phyloP scores from a whole-genome alignment of 2,797 vertebrate species.

The Muscicapa comitata region DNA sequence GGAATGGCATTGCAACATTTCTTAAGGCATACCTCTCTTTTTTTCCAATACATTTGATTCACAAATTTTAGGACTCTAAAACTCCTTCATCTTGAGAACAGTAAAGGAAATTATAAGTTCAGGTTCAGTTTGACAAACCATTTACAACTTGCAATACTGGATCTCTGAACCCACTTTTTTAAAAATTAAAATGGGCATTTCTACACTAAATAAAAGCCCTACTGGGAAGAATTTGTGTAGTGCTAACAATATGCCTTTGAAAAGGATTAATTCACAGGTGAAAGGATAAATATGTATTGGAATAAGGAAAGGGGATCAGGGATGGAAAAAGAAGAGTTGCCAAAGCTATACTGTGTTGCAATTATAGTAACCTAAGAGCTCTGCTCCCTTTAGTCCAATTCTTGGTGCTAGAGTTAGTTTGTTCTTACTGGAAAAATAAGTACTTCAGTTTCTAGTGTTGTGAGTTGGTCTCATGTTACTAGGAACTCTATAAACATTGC shows the following conservation, averaged over 20 bases:
- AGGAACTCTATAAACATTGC: neutral
- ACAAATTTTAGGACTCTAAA: conserved; percentile 33
- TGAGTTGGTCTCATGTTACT: neutral
- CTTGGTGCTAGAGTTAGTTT: neutral
- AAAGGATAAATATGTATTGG: neutral
- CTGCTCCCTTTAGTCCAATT: neutral
- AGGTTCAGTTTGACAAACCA: neutral
- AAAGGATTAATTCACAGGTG: neutral
- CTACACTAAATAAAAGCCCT: neutral
- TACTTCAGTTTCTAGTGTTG: neutral
- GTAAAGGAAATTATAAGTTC: neutral
- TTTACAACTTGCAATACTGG: neutral
- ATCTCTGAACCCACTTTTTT: neutral
- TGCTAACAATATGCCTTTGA: neutral
- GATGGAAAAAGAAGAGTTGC: neutral
- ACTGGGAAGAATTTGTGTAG: neutral
- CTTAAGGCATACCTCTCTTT: neutral
- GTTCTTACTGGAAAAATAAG: neutral
- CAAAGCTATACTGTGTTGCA: neutral
- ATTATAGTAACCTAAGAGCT: neutral
- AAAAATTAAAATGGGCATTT: neutral
- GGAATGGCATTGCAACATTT: conserved; percentile 40
- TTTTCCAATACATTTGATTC: neutral
- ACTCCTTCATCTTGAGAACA: neutral
- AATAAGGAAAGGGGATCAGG: neutral